These are phyloP conservation scores for Patiria miniata DNA, from an alignment of 35 echinoderm and acorn worm genomes.

Conservation along the genomic window DNA sequence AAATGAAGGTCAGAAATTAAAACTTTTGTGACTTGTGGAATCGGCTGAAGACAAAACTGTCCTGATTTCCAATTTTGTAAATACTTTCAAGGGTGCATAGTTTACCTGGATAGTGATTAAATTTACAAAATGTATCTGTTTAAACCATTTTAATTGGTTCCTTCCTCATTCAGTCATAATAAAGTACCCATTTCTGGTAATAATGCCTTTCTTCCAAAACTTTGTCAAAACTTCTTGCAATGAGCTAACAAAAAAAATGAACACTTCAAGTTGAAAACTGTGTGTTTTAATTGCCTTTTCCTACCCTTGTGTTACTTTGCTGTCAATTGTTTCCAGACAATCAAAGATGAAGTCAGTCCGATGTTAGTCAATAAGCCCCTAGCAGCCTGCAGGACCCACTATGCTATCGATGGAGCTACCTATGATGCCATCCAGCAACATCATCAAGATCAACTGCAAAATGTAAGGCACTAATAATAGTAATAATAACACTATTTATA, in stretches of 20 bases:
- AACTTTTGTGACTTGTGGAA: too few species aligned
- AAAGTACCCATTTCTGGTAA: too few species aligned
- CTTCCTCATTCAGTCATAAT: too few species aligned
- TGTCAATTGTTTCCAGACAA: neutral
- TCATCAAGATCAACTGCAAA: slow-evolving; percentile 44
- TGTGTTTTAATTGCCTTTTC: neutral
- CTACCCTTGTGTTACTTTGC: neutral
- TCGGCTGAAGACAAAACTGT: too few species aligned
- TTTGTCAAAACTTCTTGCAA: too few species aligned
- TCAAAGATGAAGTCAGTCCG: neutral
- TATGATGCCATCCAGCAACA: slow-evolving; percentile 49
- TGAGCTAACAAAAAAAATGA: neutral
- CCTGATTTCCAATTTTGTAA: too few species aligned
- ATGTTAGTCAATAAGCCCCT: too few species aligned
- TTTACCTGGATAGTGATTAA: too few species aligned
- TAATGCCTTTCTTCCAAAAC: too few species aligned
- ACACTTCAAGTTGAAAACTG: neutral
- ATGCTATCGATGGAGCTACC: slow-evolving; percentile 50
- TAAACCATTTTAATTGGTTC: too few species aligned
- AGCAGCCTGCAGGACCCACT: neutral
- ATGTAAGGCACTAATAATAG: slow-evolving; percentile 23
- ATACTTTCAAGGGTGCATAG: too few species aligned
- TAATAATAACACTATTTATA: neutral
- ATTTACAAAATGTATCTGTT: too few species aligned
- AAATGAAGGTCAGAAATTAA: neutral